A percentile compares a stretch with the other conserved stretches of the same genome.
Conservation (phyloP, 2,888 invertebrate species). For the Lymantria dispar region DNA sequence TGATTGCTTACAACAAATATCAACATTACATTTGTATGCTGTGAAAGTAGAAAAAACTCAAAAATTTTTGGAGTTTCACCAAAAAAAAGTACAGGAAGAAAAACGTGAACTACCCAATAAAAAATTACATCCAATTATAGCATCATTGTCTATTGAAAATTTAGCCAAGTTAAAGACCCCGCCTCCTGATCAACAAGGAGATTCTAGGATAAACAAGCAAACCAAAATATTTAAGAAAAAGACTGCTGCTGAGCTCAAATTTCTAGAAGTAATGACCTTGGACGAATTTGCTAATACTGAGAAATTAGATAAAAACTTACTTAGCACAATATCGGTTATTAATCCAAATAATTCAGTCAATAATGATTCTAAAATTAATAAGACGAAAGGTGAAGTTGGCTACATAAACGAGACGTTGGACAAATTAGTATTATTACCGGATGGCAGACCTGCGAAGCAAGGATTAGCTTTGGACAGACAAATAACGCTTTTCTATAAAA, state of each 20-base stretch:
- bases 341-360: conserved; percentile 23
- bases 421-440: conserved; percentile 54
- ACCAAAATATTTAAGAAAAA: conserved; percentile 49
- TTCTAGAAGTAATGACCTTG: conserved; percentile 66
- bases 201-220: conserved; percentile 43
- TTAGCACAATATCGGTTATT: conserved; percentile 36
- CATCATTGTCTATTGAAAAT: conserved; percentile 45
- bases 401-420: conserved; percentile 51
- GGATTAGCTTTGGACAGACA: conserved; percentile 69
- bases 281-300: conserved; percentile 68
- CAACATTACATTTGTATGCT: conserved; percentile 59
- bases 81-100: conserved; percentile 53
- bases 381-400: conserved; percentile 30
- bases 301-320: conserved; percentile 58
- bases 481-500: conserved; percentile 73
- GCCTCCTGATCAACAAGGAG: conserved; percentile 59
- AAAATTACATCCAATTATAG: conserved; percentile 46
- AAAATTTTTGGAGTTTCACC: conserved; percentile 70
- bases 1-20: conserved; percentile 72
- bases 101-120: conserved; percentile 37
- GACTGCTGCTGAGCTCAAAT: conserved; percentile 59
- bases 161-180: conserved; percentile 30
- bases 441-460: conserved; percentile 69
- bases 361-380: conserved; percentile 32
- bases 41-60: conserved; percentile 76